A percentile compares a stretch with the other conserved stretches of the same genome.
phyloP scores from a whole-genome alignment of 2,797 vertebrate genomes.

The Pelochelys cantorii region DNA sequence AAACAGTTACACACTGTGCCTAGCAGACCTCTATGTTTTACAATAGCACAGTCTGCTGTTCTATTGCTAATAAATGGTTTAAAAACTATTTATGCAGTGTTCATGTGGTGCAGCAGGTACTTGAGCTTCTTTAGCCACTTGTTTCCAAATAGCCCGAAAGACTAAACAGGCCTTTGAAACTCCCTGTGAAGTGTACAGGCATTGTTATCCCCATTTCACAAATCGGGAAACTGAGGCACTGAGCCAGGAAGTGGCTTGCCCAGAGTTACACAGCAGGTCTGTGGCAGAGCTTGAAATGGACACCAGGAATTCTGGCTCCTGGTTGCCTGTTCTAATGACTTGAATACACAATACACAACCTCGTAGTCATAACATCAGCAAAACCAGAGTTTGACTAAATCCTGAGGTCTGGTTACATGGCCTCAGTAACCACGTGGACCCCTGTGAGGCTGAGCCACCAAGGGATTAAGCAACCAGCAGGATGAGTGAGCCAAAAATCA shows the following conservation, averaged over 20 bases:
- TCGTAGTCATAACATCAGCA: neutral
- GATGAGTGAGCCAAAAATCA: no score
- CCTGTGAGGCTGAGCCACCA: no score
- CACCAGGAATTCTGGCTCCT: neutral
- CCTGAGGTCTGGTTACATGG: neutral
- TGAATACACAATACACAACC: neutral
- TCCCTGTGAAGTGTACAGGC: neutral
- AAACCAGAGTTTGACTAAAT: neutral
- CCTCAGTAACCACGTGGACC: neutral
- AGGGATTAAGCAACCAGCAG: no score
- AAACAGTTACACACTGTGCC: fast-evolving
- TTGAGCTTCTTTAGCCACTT: neutral
- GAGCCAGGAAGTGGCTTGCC: neutral
- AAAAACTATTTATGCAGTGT: neutral
- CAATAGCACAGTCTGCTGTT: fast-evolving
- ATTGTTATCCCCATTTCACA: neutral
- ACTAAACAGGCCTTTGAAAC: neutral
- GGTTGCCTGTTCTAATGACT: neutral
- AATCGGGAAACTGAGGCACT: neutral
- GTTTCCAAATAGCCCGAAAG: neutral
- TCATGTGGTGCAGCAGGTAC: fast-evolving
- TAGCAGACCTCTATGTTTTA: neutral
- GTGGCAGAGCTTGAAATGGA: neutral
- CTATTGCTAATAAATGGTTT: neutral
- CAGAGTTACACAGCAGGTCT: neutral